Base-by-base conservation (phyloP, 2,888 invertebrate species). In the Pecten maximus region DNA sequence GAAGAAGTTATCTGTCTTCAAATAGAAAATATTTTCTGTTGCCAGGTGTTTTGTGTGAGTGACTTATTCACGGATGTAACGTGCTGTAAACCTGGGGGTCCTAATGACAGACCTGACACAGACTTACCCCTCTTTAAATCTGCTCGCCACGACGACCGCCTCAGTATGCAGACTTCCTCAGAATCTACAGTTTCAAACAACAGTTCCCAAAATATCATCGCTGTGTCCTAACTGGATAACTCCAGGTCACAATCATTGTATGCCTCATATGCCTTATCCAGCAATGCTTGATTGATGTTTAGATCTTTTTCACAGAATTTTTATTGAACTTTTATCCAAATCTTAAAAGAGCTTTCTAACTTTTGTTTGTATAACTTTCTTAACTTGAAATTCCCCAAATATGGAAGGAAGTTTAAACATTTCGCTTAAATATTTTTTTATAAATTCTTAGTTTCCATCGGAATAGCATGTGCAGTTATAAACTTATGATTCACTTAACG, bases 71-170 rank as follows among this genome's bases (percentile, higher is more conserved):
- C 74, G 12, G 74, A 74, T 8, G 35, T 35, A 28, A 8, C 74
- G 35, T 74, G 74, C 74, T 74, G 74, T 74, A 74, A 74, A 74
- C 74, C 74, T 6, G 74, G 1, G 35, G 16, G 10, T 15, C 74
- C 74, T 28, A 74, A 35, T 35, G 35, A 35, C 35, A 28, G 74
- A 74, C 74, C 74, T 35, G 74, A 90, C 35, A 86, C 89, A 40
- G 90, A 88, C n/a, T 50, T 91, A 50, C 90, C 91, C 0, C 87
- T 91, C 40, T 91, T 88, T 60, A 91, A 88, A 40, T 89, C 90
- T 4, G 54, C 88, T 28, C 74, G 44, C 10, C 88, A 91, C 23
- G 90, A 90, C 15, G 91, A 91, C 28, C 74, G 88, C 28, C 40
- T 91, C 28, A 90, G 90, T 90, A 89, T 89, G 40, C 54, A 88